Evolutionary conservation across 2,888 invertebrate genomes (phyloP).

Genomic region (Mesorhabditis sp.): DNA sequence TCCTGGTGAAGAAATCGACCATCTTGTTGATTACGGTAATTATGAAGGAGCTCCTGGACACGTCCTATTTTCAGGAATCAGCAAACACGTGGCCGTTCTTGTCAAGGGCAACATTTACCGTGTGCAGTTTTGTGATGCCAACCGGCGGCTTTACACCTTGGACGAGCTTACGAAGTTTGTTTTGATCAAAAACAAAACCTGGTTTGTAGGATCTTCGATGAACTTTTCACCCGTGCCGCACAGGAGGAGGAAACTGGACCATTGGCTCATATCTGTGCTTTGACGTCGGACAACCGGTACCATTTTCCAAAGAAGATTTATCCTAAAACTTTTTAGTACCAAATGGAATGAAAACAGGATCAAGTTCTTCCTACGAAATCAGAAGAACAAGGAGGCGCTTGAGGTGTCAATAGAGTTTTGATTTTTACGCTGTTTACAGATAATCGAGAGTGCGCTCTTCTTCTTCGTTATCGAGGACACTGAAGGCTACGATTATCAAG

Average conservation of each 20-base stretch:
- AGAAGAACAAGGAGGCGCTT: slow-evolving; percentile 35
- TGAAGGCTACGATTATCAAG: slow-evolving; percentile 36
- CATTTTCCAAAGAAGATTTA: neutral
- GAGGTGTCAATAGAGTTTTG: slow-evolving; percentile 11
- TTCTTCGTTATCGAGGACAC: slow-evolving; percentile 40
- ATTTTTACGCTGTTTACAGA: neutral
- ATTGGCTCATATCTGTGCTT: slow-evolving; percentile 32
- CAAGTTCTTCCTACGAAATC: slow-evolving; percentile 43
- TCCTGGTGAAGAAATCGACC: slow-evolving; percentile 38
- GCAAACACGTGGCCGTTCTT: slow-evolving; percentile 33
- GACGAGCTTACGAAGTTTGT: slow-evolving; percentile 33
- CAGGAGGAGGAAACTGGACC: slow-evolving; percentile 23
- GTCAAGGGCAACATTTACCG: slow-evolving; percentile 41
- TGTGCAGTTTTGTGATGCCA: slow-evolving; percentile 37
- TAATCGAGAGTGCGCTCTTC: slow-evolving; percentile 40
- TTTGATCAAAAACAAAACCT: slow-evolving; percentile 1
- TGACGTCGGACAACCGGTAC: slow-evolving; percentile 39
- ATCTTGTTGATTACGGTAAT: slow-evolving; percentile 27
- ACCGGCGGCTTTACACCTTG: slow-evolving; percentile 25
- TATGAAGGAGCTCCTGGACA: neutral
- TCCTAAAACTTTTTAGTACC: neutral
- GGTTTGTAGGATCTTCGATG: slow-evolving; percentile 42
- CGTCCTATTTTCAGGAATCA: slow-evolving; percentile 16
- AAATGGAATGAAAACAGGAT: slow-evolving; percentile 41
- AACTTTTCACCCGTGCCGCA: slow-evolving; percentile 35